These are phyloP conservation scores for Schlechtendalia chinensis DNA, from an alignment of 1,140 invertebrate genomes.

Conservation along the genomic window DNA sequence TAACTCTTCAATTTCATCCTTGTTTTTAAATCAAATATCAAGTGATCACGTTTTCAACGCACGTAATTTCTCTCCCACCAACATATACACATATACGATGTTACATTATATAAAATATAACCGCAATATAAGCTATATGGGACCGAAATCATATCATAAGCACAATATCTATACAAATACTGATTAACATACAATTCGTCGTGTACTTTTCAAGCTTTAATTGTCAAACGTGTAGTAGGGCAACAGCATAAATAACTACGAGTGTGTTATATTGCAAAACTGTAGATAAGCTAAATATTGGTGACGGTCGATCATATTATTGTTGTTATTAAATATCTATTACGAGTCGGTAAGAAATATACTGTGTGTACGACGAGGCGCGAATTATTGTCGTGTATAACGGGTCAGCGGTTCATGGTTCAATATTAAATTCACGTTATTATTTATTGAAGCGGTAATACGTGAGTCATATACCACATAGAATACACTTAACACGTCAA, in stretches of 20 bases:
- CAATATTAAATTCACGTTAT: slow-evolving; percentile 28
- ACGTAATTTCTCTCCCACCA: slow-evolving; percentile 4
- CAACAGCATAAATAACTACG: background rate
- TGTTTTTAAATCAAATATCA: slow-evolving; percentile 29
- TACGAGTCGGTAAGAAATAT: background rate
- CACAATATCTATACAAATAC: background rate
- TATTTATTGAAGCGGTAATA: background rate
- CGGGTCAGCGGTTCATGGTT: slow-evolving; percentile 38
- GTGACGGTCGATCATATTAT: too few relatives aligned
- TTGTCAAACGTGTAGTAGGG: background rate
- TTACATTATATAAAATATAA: background rate
- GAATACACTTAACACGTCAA: background rate
- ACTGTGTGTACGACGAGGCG: background rate
- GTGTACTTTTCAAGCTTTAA: background rate
- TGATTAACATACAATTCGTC: too few relatives aligned
- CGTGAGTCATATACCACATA: background rate
- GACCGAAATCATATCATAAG: too few relatives aligned
- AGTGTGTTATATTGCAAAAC: background rate
- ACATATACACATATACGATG: too few relatives aligned
- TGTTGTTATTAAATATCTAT: too few relatives aligned
- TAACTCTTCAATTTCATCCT: slow-evolving; percentile 37
- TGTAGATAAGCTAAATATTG: too few relatives aligned
- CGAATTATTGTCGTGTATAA: slow-evolving; percentile 17
- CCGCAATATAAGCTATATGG: too few relatives aligned
- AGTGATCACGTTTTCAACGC: slow-evolving; percentile 23